Percentiles rank a stretch among this genome's conserved stretches.
Conservation (phyloP, 2,113 vertebrate genomes). For the Pseudonaja textilis region DNA sequence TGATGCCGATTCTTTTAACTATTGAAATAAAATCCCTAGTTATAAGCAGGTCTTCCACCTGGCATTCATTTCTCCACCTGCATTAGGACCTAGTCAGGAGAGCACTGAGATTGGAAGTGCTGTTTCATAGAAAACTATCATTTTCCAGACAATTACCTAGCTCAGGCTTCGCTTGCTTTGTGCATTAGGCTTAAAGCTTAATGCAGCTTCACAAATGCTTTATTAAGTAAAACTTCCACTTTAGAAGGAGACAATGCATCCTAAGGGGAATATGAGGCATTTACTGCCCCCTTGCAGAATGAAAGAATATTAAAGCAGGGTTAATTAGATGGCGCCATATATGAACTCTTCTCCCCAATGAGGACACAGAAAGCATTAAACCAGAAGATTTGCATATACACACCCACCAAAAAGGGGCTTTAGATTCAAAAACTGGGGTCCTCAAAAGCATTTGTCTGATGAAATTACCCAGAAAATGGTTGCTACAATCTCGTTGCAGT, state of each 20-base stretch:
- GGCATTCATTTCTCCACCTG: neutral
- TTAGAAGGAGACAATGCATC: neutral
- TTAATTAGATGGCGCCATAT: neutral
- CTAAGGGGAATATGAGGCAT: neutral
- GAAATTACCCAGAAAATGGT: neutral
- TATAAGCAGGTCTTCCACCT: neutral
- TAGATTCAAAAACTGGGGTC: neutral
- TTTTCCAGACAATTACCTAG: neutral
- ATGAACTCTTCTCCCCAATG: neutral
- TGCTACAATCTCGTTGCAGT: neutral
- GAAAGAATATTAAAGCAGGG: neutral
- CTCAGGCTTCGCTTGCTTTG: neutral
- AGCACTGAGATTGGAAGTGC: accelerated
- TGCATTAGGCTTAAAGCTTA: neutral
- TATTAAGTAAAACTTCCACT: constrained; percentile 6
- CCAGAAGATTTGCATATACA: neutral
- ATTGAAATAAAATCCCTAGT: neutral
- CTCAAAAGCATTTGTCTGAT: neutral
- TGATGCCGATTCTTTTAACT: neutral
- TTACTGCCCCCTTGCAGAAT: neutral
- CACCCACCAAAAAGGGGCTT: neutral
- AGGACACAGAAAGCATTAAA: neutral
- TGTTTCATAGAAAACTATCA: neutral
- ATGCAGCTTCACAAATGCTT: neutral
- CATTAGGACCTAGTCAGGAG: neutral